A percentile compares a stretch with the other conserved stretches of the same genome.
These are phyloP conservation scores for Trichopoda pennipes DNA, from an alignment of 2,888 invertebrate genomes.

Conservation along the genomic window DNA sequence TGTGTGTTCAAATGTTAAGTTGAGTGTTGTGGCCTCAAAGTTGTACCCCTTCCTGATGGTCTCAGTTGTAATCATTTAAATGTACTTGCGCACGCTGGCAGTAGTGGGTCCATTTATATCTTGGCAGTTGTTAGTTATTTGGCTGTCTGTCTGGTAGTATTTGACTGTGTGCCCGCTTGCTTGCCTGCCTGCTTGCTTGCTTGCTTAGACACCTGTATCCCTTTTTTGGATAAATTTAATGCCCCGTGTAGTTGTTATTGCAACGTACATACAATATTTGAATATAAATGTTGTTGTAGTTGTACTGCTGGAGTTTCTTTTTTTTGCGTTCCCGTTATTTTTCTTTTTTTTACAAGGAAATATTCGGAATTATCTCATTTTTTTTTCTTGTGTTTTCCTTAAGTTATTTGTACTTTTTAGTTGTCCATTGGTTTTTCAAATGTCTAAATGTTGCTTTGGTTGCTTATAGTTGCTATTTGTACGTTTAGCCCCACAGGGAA, in stretches of 20 bases:
- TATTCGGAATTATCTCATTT: conserved; percentile 43
- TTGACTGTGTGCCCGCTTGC: conserved; percentile 41
- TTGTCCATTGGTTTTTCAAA: conserved; percentile 32
- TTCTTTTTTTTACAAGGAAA: conserved; percentile 44
- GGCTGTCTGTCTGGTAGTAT: background rate
- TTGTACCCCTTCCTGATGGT: conserved; percentile 20
- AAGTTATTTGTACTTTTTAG: conserved; percentile 36
- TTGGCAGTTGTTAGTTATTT: conserved; percentile 26
- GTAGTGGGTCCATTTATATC: conserved; percentile 33
- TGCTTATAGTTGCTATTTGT: conserved; percentile 27
- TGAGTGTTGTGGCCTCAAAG: conserved; percentile 46
- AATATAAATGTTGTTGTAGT: conserved; percentile 45
- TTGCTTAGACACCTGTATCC: conserved; percentile 67
- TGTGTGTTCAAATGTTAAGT: conserved; percentile 24
- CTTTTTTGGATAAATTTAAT: conserved; percentile 45
- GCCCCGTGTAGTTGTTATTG: conserved; percentile 24
- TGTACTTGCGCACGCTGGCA: conserved; percentile 16
- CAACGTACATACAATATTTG: conserved; percentile 37
- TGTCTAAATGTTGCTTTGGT: conserved; percentile 20
- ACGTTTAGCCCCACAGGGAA: conserved; percentile 57
- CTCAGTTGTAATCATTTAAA: conserved; percentile 48
- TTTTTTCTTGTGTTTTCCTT: conserved; percentile 14
- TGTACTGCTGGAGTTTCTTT: conserved; percentile 7
- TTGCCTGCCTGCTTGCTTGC: conserved; percentile 36
- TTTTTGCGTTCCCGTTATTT: background rate